Base-by-base conservation (phyloP, 2,888 invertebrate genomes). In the Frankliniella intonsa region DNA sequence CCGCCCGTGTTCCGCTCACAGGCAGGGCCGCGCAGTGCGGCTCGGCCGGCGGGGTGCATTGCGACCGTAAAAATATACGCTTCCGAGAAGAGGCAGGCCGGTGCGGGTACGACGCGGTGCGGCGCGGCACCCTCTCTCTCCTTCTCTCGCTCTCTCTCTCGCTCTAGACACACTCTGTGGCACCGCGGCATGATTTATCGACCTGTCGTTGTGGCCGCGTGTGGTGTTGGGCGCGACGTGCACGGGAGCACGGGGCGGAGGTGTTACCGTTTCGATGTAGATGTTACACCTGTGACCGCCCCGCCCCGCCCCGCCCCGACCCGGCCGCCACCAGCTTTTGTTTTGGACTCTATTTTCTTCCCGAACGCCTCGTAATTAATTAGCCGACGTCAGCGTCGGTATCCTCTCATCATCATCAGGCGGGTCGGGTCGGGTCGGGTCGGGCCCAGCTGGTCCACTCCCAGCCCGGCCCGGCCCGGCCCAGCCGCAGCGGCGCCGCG, bases 361-460 rank as follows among this genome's bases (percentile, higher is more conserved):
- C 62, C 69, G 22, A 76, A 76, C 69, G n/a, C 62, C 22, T 10
- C 25, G 69, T 76, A 76, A 76, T 76, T 76, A 76, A 76, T 76
- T 76, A 76, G 69, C 69, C 69, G 69, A 76, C 69, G 69, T 76
- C 69, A 76, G 25, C 69, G 69, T 76, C 12, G 69, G 69, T 22
- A 69, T 69, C n/a, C 69, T 25, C 69, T 76, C 69, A 76, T 76
- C 69, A 76, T 76, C 69, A 76, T 76, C 69, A 76, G 25, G 12
- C 19, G 19, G 62, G 62, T 14, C 14, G 62, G n/a, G 62, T 62
- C 17, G 11, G n/a, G 62, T 10, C 62, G 17, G 62, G 62, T 7
- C 7, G 62, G 62, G 69, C 22, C 0, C 22, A 22, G 69, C 69
- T n/a, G 22, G 69, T 69, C 22, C 22, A 22, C 22, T 22, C 22